Base-by-base conservation (phyloP, 2,113 vertebrate species). In the Toxotes jaculatrix region DNA sequence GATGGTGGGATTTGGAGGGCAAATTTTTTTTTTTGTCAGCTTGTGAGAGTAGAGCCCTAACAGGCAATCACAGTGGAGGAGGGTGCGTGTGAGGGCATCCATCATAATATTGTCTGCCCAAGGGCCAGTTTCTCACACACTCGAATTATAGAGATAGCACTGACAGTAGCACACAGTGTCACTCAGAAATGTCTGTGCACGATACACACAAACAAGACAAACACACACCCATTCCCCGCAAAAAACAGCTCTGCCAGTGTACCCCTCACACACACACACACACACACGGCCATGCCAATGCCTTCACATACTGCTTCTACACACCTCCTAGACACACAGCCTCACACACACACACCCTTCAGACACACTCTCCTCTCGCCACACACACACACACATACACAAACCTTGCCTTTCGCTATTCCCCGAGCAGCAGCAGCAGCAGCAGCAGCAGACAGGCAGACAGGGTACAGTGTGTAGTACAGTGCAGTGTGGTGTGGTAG, bases 51-150 rank as follows among this genome's bases (percentile, higher is more conserved):
- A 74, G 74, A 86, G 64, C 71, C 78, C 85, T 66, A 91, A 87
- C 85, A 92, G 89, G 87, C 88, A 92, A 90, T 91, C 87, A 88
- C 76, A 88, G 65, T 64, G 84, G 76, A 87, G 85, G 80, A 77
- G 85, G 82, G 83, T 87, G 84, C 84, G 82, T 84, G 70, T 65
- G 87, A 89, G 87, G 87, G 91, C 92, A 94, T 94, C 92, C 86
- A 91, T 93, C 92, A 93, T 89, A 87, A 86, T 90, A 88, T 89
- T 90, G 89, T 91, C 85, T 84, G 89, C 85, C 93, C 83, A 90
- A 85, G 91, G 91, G 91, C 87, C 91, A 72, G 77, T 86, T 89
- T 92, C 88, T 93, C 91, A 91, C 89, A 92, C 87, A 91, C 88
- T 90, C 59, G 83, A 88, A 91, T 90, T 89, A 87, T 83, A 89